Conservation (phyloP, 2,797 vertebrate species). For the Intellagama lesueurii region DNA sequence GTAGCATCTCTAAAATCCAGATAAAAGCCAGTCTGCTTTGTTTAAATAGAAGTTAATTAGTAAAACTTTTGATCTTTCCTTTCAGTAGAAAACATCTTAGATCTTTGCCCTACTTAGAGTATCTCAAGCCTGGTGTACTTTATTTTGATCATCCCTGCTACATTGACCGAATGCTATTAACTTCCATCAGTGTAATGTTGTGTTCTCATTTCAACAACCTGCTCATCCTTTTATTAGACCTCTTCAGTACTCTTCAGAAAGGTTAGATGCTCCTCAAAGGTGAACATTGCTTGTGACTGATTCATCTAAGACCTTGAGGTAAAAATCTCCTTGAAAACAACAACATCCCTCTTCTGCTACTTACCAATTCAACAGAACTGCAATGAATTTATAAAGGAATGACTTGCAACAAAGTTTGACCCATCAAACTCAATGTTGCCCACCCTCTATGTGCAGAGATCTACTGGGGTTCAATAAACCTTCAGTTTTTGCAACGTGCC, state of each 20-base stretch:
- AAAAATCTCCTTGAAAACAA: slow-evolving; percentile 15
- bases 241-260: not conserved
- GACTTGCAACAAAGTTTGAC: not conserved
- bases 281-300: not conserved
- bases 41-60: slow-evolving; percentile 52
- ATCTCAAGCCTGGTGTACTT: slow-evolving; percentile 28
- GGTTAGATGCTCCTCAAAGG: not conserved
- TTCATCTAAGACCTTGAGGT: slow-evolving; percentile 1
- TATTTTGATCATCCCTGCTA: slow-evolving; percentile 40
- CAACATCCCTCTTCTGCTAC: not conserved
- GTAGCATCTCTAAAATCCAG: too few species aligned
- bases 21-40: too few species aligned
- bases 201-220: not conserved
- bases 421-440: not conserved
- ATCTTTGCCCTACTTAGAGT: slow-evolving; percentile 50
- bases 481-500: not conserved
- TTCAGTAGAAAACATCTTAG: slow-evolving; percentile 49
- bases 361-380: not conserved
- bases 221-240: slow-evolving; percentile 18
- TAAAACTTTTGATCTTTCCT: slow-evolving; percentile 43
- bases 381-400: not conserved
- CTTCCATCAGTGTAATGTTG: not conserved
- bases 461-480: not conserved
- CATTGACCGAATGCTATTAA: slow-evolving; percentile 56
- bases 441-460: not conserved